Evolutionary conservation across 1,140 invertebrate species (phyloP), one percentile per base, ranked within the genome.

Genomic region (Lysiphlebus fabarum): DNA sequence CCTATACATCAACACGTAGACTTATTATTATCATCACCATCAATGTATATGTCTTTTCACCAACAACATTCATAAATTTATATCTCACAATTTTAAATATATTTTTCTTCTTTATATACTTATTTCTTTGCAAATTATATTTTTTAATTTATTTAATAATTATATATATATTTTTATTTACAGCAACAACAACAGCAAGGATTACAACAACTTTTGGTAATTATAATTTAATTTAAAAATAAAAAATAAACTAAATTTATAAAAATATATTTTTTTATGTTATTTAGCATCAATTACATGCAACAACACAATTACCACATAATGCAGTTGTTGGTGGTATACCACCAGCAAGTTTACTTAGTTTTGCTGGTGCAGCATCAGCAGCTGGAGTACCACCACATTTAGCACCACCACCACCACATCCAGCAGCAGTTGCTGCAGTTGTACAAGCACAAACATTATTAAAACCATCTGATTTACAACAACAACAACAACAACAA

Each of bases 221-320:
- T 72, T 70, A 12, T 56, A 60, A 62, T 61, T 42, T 38, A n/a
- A 11, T 55, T 6, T n/a, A n/a, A n/a, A n/a, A n/a, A n/a, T n/a
- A n/a, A n/a, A n/a, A n/a, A n/a, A n/a, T n/a, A n/a, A n/a, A n/a
- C n/a, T n/a, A n/a, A n/a, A n/a, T n/a, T n/a, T n/a, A n/a, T n/a
- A n/a, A n/a, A n/a, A n/a, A n/a, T n/a, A n/a, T n/a, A n/a, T 17
- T 66, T 70, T 64, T 65, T 63, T 45, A 58, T 65, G 75, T 75
- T 70, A 71, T 68, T 42, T 82, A 90, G 87, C 88, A 90, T 88
- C 88, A 90, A 81, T 93, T 95, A 87, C 92, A 95, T 72, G 91
- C 92, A 42, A 87, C 92, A 77, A 87, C 92, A 77, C 90, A 93
- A 79, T 73, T 94, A 63, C 90, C 90, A 8, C 77, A 81, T 12